These are phyloP conservation scores for Perca schrenkii DNA, from an alignment of 2,113 vertebrate species.

Conservation along the genomic window DNA sequence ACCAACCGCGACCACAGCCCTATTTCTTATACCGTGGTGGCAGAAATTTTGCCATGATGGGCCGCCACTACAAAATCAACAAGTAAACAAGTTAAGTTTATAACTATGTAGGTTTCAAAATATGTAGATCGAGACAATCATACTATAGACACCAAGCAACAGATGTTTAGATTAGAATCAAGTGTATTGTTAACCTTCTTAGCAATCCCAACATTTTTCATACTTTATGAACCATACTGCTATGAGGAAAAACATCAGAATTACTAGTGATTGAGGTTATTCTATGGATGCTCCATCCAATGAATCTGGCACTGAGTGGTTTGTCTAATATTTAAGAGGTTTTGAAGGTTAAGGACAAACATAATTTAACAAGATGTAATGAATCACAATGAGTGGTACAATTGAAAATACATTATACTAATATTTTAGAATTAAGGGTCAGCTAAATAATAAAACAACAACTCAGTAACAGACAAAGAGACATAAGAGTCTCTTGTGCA, in stretches of 20 bases:
- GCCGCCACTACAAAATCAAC: too few species aligned
- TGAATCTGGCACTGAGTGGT: neutral
- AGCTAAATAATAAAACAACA: neutral
- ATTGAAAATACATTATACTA: neutral
- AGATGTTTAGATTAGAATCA: conserved; percentile 12
- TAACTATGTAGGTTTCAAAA: neutral
- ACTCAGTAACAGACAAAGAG: conserved; percentile 13
- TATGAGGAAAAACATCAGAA: neutral
- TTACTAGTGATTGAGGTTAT: neutral
- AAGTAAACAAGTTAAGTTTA: too few species aligned
- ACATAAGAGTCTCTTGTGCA: neutral
- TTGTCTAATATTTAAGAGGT: neutral
- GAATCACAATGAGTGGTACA: neutral
- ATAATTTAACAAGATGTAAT: neutral
- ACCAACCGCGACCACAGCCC: too few species aligned
- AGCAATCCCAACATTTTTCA: neutral
- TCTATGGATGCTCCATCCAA: neutral
- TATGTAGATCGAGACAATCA: neutral
- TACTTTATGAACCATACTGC: neutral
- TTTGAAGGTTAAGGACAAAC: conserved; percentile 9
- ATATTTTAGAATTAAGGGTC: neutral
- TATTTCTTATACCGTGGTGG: too few species aligned
- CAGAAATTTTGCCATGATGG: too few species aligned
- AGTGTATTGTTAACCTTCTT: neutral
- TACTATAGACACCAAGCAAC: neutral